Evolutionary conservation across 2,888 invertebrate species (phyloP).

Genomic region (Alviniconcha strummeri): DNA sequence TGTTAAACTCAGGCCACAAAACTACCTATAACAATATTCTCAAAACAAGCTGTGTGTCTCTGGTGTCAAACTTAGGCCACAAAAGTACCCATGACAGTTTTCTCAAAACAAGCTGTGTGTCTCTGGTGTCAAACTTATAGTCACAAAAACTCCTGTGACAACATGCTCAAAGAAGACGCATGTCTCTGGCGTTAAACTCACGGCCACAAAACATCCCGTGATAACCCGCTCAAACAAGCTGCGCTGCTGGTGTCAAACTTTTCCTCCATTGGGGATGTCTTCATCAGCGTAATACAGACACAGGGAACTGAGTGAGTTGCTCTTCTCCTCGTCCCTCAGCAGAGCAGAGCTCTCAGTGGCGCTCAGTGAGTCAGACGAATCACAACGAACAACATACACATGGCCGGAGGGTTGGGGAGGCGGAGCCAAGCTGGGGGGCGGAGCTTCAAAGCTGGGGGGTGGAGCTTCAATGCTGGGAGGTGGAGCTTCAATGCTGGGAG

Average conservation of each 20-base stretch:
- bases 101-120: no score
- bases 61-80: no score
- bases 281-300: conserved; percentile 65
- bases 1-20: no score
- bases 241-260: conserved; percentile 4
- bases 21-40: no score
- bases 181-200: no score
- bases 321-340: conserved; percentile 69
- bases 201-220: no score
- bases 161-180: no score
- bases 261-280: conserved; percentile 38
- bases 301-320: conserved; percentile 57
- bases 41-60: no score
- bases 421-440: neutral
- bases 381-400: conserved; percentile 68
- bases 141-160: no score
- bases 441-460: conserved; percentile 8
- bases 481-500: neutral
- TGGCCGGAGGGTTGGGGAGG: conserved; percentile 44
- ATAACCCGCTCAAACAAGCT: no score
- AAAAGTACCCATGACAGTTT: no score
- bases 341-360: conserved; percentile 77
- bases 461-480: neutral
- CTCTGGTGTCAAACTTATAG: no score
- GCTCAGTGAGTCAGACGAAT: conserved; percentile 72